Evolutionary conservation across 2,888 invertebrate genomes (phyloP).

Genomic region (Chromoteleia sp.): DNA sequence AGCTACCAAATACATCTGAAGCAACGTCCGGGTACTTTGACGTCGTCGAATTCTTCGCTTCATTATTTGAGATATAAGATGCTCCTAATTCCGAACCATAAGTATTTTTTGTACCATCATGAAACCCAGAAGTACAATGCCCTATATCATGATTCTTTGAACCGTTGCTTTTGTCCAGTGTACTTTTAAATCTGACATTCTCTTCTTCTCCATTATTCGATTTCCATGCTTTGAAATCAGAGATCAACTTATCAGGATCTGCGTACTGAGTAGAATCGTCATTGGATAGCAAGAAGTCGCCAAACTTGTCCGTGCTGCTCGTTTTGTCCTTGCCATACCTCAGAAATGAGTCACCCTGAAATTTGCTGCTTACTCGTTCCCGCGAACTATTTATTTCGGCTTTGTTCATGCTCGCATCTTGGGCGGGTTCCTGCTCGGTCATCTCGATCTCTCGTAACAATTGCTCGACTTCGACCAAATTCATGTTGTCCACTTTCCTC

Average conservation of each 20-base stretch:
- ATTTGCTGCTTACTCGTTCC: neutral
- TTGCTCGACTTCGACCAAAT: conserved; percentile 83
- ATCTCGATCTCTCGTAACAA: conserved; percentile 84
- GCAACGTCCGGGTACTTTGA: conserved; percentile 39
- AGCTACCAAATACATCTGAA: conserved; percentile 40
- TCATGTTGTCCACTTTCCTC: conserved; percentile 78
- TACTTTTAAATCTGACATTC: conserved; percentile 2
- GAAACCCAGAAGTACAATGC: neutral
- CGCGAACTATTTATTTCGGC: neutral
- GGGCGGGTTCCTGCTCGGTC: conserved; percentile 82
- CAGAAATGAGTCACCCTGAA: neutral
- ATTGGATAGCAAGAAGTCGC: conserved; percentile 38
- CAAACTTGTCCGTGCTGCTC: conserved; percentile 14
- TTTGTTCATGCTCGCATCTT: conserved; percentile 61
- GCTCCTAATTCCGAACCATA: conserved; percentile 31
- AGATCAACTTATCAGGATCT: conserved; percentile 75
- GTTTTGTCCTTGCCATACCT: neutral
- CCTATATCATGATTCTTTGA: conserved; percentile 7
- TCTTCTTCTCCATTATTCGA: conserved; percentile 34
- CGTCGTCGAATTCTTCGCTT: conserved; percentile 5
- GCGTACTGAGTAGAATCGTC: conserved; percentile 74
- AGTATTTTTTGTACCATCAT: conserved; percentile 1
- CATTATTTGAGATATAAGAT: conserved; percentile 19
- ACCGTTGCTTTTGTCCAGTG: conserved; percentile 3
- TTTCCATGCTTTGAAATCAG: conserved; percentile 77